A percentile compares a stretch with the other conserved stretches of the same genome.
phyloP scores from a whole-genome alignment of 2,888 invertebrate genomes.

The Cactoblastis cactorum region DNA sequence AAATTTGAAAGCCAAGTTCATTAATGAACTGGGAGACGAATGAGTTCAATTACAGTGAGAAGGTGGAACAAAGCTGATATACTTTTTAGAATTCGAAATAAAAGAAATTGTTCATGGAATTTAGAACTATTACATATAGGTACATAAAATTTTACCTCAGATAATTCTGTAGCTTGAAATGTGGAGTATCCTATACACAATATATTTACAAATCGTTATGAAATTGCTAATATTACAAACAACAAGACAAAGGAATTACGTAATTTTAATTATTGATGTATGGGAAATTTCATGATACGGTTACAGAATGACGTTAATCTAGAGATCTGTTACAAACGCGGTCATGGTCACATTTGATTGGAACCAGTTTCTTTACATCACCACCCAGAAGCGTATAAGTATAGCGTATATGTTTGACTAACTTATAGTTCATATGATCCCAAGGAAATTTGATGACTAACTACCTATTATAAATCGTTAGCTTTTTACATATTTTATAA shows the following conservation, averaged over 20 bases:
- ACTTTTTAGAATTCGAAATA: neutral
- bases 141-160: neutral
- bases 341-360: neutral
- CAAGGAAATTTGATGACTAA: too few species aligned
- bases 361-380: neutral
- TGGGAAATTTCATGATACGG: neutral
- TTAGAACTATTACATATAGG: neutral
- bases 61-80: neutral
- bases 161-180: neutral
- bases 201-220: too few species aligned
- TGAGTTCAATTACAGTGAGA: constrained; percentile 1
- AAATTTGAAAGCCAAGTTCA: neutral
- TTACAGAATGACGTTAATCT: neutral
- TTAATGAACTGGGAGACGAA: neutral
- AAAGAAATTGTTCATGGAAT: neutral
- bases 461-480: too few species aligned
- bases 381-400: neutral
- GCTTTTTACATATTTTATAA: too few species aligned
- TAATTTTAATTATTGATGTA: neutral
- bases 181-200: too few species aligned
- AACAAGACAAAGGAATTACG: neutral
- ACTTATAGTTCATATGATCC: neutral
- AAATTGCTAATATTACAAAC: neutral
- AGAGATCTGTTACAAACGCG: neutral
- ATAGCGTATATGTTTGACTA: neutral